These are phyloP conservation scores for Umimayanthus kanabou DNA, from an alignment of 92 coral and sea anemone species.

Conservation along the genomic window DNA sequence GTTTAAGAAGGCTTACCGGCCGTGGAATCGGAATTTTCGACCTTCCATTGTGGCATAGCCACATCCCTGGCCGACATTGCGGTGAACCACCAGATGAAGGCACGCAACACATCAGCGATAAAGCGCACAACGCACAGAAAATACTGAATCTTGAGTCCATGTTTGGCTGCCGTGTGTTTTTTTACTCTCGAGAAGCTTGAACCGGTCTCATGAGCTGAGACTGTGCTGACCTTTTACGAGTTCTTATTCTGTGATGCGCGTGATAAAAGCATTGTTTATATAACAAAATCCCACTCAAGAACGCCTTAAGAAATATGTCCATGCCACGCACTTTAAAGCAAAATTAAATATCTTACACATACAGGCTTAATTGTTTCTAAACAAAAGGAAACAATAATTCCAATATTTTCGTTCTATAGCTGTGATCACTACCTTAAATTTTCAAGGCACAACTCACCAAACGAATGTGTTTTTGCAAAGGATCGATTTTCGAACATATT, in stretches of 20 bases:
- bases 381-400: not conserved
- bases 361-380: not conserved
- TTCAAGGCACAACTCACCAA: not conserved
- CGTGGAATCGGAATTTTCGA: constrained; percentile 24
- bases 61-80: constrained; percentile 30
- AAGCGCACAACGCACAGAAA: not conserved
- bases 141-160: constrained; percentile 6
- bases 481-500: not conserved
- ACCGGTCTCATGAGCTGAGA: not conserved
- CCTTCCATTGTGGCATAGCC: constrained; percentile 11
- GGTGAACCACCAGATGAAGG: constrained; percentile 16
- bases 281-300: constrained; percentile 3
- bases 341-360: constrained; percentile 2
- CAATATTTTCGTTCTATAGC: not conserved
- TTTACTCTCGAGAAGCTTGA: not conserved
- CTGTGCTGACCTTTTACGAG: constrained; percentile 25
- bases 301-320: constrained; percentile 8
- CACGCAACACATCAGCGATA: not conserved
- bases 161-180: not conserved
- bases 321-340: constrained; percentile 15
- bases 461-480: not conserved
- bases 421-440: not conserved
- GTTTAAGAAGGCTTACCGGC: not conserved
- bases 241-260: not conserved
- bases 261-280: constrained; percentile 3